Percentiles rank a stretch among this genome's conserved stretches.
Evolutionary conservation across 2,797 vertebrate species (phyloP).

Genomic region (Poecilia wingei): DNA sequence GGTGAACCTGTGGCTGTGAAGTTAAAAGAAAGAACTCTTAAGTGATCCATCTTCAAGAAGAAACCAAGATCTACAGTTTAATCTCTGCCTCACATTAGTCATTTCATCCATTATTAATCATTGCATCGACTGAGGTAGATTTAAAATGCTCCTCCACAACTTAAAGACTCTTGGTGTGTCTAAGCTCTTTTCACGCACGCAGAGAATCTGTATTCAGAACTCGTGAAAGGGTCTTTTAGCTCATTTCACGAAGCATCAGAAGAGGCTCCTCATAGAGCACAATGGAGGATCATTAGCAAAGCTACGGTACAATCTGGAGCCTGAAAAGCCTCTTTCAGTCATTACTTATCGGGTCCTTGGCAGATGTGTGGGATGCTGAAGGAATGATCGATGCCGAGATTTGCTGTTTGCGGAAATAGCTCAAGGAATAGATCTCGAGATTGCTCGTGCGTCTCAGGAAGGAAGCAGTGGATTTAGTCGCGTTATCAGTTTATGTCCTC

Average conservation of each 20-base stretch:
- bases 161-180: not conserved
- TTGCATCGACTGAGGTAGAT: not conserved
- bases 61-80: not conserved
- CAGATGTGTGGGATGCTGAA: conserved; percentile 19
- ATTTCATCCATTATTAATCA: not conserved
- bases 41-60: not conserved
- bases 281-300: conserved; percentile 38
- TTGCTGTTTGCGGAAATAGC: conserved; percentile 15
- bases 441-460: conserved; percentile 11
- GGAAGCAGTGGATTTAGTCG: conserved; percentile 11
- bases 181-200: not conserved
- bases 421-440: conserved; percentile 22
- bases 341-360: conserved; percentile 20
- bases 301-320: conserved; percentile 55
- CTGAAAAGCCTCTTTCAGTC: conserved; percentile 17
- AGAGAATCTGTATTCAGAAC: not conserved
- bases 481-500: conserved; percentile 28
- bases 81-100: not conserved
- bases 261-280: conserved; percentile 4
- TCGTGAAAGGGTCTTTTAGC: not conserved
- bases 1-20: not conserved
- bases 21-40: not conserved
- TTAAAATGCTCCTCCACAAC: not conserved
- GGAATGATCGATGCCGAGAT: conserved; percentile 20
- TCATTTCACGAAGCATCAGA: conserved; percentile 16